Evolutionary conservation across 2,113 vertebrate genomes (phyloP).

Genomic region (Genyomyrus donnyi): DNA sequence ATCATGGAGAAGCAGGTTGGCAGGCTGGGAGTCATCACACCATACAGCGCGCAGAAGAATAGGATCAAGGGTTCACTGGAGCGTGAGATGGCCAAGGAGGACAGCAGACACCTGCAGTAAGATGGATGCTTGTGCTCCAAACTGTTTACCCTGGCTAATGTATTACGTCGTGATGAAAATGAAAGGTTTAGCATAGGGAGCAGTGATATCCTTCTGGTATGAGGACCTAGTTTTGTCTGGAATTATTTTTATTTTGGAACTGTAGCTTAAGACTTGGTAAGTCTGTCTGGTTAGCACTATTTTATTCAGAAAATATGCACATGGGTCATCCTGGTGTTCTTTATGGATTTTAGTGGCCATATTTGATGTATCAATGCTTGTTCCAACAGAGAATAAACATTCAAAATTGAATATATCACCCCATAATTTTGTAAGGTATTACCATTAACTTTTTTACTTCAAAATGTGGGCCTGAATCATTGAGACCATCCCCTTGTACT

Average conservation of each 20-base stretch:
- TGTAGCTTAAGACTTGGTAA: not conserved
- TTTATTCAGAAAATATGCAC: not conserved
- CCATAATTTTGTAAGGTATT: not conserved
- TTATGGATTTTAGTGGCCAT: not conserved
- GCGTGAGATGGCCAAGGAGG: not conserved
- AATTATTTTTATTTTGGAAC: not conserved
- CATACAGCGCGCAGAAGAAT: constrained; percentile 75
- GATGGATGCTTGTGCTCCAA: not conserved
- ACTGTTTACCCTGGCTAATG: not conserved
- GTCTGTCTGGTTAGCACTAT: not conserved
- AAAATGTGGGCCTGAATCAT: not conserved
- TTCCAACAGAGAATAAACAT: not conserved
- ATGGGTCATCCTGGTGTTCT: not conserved
- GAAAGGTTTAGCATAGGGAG: not conserved
- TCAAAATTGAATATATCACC: not conserved
- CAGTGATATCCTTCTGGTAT: not conserved
- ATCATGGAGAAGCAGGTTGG: constrained; percentile 51
- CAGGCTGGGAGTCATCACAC: constrained; percentile 72
- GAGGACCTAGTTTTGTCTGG: not conserved
- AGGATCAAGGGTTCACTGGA: constrained; percentile 47
- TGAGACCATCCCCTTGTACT: not conserved
- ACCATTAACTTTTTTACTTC: not conserved
- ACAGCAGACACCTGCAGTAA: constrained; percentile 12
- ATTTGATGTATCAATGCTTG: not conserved
- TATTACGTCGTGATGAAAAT: not conserved